These are phyloP conservation scores for Calameuta filiformis DNA, from an alignment of 2,888 invertebrate genomes.

Conservation along the genomic window DNA sequence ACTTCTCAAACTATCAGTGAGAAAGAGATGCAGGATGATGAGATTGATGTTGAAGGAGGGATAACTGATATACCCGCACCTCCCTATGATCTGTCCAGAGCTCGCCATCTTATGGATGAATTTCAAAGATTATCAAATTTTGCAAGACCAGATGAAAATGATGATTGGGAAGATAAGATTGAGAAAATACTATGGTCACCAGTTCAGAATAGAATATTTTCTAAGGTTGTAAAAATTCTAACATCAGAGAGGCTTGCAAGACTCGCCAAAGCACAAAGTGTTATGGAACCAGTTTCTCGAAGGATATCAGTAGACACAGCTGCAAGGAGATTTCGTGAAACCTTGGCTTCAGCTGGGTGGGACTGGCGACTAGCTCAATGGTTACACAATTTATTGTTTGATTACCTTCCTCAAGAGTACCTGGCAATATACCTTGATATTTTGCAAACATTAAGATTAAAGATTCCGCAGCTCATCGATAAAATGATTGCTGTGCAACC, in stretches of 20 bases:
- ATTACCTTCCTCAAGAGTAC: constrained; percentile 74
- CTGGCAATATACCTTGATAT: constrained; percentile 82
- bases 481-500: constrained; percentile 74
- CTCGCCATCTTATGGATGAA: constrained; percentile 77
- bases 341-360: constrained; percentile 80
- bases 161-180: constrained; percentile 78
- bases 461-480: constrained; percentile 79
- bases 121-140: constrained; percentile 75
- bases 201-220: constrained; percentile 75
- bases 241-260: constrained; percentile 76
- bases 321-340: constrained; percentile 73
- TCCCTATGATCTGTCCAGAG: constrained; percentile 72
- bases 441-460: constrained; percentile 76
- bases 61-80: constrained; percentile 63
- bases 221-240: constrained; percentile 74
- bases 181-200: constrained; percentile 73
- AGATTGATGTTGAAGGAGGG: constrained; percentile 66
- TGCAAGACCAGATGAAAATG: constrained; percentile 70
- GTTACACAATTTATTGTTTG: constrained; percentile 79
- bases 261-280: constrained; percentile 70
- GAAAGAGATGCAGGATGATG: constrained; percentile 43
- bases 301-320: constrained; percentile 79
- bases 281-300: constrained; percentile 77
- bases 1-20: constrained; percentile 31
- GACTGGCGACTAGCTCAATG: constrained; percentile 79